phyloP scores from a whole-genome alignment of 2,113 vertebrate species.

The Corynorhinus townsendii region DNA sequence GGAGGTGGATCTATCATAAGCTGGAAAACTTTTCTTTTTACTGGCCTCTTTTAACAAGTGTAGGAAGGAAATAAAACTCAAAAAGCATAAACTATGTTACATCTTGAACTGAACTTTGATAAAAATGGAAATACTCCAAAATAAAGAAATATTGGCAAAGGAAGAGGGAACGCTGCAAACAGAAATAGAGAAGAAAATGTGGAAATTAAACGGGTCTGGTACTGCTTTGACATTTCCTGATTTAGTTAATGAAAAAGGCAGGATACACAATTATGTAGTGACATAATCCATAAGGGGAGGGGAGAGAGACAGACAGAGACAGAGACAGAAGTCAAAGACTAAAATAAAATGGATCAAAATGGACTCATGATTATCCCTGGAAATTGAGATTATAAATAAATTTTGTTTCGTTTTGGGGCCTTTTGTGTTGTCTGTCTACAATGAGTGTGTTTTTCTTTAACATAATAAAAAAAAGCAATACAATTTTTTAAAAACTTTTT shows the following conservation, averaged over 20 bases:
- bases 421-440: background rate
- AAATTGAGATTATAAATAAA: background rate
- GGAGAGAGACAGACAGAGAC: background rate
- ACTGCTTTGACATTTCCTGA: conserved; percentile 55
- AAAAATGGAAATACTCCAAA: conserved; percentile 71
- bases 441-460: background rate
- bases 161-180: conserved; percentile 30
- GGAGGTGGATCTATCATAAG: conserved; percentile 78
- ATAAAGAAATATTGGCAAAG: conserved; percentile 24
- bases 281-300: background rate
- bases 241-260: conserved; percentile 39
- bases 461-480: background rate
- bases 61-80: conserved; percentile 78
- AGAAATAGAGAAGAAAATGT: conserved; percentile 48
- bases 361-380: background rate
- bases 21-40: conserved; percentile 70
- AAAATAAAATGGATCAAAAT: background rate
- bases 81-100: conserved; percentile 71
- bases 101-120: conserved; percentile 51
- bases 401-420: background rate
- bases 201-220: conserved; percentile 51
- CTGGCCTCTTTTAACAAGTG: conserved; percentile 76
- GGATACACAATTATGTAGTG: background rate
- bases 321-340: background rate
- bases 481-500: background rate